Evolutionary conservation across 2,888 invertebrate species (phyloP), one percentile per base, ranked within the genome.

Genomic region (Cotesia congregata): DNA sequence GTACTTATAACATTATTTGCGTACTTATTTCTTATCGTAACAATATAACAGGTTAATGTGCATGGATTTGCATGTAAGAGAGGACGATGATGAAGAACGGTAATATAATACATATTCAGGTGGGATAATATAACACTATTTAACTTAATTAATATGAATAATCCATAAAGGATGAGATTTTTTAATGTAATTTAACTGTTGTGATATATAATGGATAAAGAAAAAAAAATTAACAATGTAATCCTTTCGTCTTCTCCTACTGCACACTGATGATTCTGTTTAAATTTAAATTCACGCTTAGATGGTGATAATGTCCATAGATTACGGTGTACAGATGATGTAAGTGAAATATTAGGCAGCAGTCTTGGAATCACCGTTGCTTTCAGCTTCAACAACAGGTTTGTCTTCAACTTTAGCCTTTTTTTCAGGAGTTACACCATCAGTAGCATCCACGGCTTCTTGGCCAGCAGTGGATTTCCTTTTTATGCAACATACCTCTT

Each of bases 351-450:
- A 82, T 82, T 82, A 82, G 82, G 82, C 82, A 75, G 82, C 79
- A 73, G 78, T 92, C 91, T 73, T 91, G 92, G 92, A 91, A 39
- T 91, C 90, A 67, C 90, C 91, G 83, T 91, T 91, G 80, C 90
- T 90, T 82, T 91, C 91, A n/a, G 75, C 90, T 84, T 93, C 93
- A 12, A 91, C 91, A n/a, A 91, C 90, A n/a, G 86, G 79, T 80
- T 92, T 92, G 69, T 94, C 94, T 12, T 92, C 92, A 75, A 94
- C 90, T 90, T 94, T 94, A 81, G 93, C 92, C 86, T 94, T 94
- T 90, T 94, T 94, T 86, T 94, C 94, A 6, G 94, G 94, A 78
- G 93, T 93, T 68, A 91, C 92, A 82, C 92, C 93, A 80, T 93
- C 93, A 6, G 87, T 80, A 67, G 83, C 81, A 73, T 86, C 87